A percentile compares a stretch with the other conserved stretches of the same genome.
These are phyloP conservation scores for Drosophila baimaii DNA, from an alignment of 1,140 invertebrate species.

Conservation along the genomic window DNA sequence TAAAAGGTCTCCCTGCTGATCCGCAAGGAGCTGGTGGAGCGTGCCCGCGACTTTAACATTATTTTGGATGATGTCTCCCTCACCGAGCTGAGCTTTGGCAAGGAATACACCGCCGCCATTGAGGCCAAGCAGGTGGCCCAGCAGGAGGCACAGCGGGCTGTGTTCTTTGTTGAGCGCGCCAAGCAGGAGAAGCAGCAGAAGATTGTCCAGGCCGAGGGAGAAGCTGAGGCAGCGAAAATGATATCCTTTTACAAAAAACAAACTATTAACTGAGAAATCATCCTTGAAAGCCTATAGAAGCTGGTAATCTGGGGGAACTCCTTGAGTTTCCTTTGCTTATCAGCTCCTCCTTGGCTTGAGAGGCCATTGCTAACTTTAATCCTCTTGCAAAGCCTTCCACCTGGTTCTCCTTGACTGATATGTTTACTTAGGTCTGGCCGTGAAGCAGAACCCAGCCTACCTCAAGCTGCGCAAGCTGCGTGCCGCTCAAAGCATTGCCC, in stretches of 20 bases:
- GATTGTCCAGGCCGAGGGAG: constrained; percentile 99
- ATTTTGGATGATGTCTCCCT: constrained; percentile 99
- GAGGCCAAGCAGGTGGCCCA: constrained; percentile 99
- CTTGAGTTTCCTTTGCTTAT: background rate
- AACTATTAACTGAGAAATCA: background rate
- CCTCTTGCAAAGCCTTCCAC: background rate
- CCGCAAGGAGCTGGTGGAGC: constrained; percentile 95
- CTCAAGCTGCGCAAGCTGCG: constrained; percentile 98
- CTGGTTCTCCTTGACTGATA: constrained; percentile 87
- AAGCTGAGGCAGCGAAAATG: constrained; percentile 99
- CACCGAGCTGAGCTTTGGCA: constrained; percentile 99
- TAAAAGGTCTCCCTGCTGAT: constrained; percentile 94
- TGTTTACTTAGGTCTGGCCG: constrained; percentile 96
- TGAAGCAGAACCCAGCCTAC: constrained; percentile 98
- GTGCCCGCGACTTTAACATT: constrained; percentile 99
- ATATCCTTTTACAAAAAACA: constrained; percentile 89
- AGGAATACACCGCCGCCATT: constrained; percentile 99
- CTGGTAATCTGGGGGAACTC: background rate
- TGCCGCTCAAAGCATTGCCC: constrained; percentile 98
- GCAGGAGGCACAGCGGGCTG: constrained; percentile 99
- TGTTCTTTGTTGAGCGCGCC: constrained; percentile 98
- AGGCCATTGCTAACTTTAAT: background rate
- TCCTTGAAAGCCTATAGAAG: too few relatives aligned
- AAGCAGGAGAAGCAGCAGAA: constrained; percentile 99
- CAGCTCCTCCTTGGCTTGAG: background rate